A percentile compares a stretch with the other conserved stretches of the same genome.
Evolutionary conservation across 2,888 invertebrate genomes (phyloP).

Genomic region (Andrena trimmerana): DNA sequence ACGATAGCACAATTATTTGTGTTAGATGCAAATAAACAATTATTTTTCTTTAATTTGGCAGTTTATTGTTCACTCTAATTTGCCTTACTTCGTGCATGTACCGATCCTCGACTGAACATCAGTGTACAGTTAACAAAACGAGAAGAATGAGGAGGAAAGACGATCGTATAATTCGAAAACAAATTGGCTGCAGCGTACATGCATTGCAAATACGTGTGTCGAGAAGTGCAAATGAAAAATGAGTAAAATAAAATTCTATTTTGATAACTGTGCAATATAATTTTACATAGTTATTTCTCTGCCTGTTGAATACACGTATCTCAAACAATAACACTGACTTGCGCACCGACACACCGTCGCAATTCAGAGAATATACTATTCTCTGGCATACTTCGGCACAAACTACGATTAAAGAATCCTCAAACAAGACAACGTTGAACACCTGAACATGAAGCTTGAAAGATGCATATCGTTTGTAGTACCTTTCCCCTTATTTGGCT

Average conservation of each 20-base stretch:
- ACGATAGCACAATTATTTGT: conserved; percentile 71
- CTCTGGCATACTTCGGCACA: conserved; percentile 40
- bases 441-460: conserved; percentile 52
- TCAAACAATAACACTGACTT: conserved; percentile 36
- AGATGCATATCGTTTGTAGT: conserved; percentile 58
- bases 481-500: conserved; percentile 56
- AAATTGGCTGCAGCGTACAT: background rate
- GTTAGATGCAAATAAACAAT: conserved; percentile 74
- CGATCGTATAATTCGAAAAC: background rate
- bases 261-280: conserved; percentile 57
- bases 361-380: conserved; percentile 25
- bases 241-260: conserved; percentile 17
- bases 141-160: background rate
- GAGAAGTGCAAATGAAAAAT: background rate
- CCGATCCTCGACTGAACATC: conserved; percentile 47
- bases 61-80: conserved; percentile 68
- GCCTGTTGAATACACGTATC: conserved; percentile 46
- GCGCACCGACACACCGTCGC: conserved; percentile 47
- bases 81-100: conserved; percentile 69
- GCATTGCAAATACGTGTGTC: conserved; percentile 3
- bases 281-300: conserved; percentile 46
- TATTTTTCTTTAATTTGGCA: conserved; percentile 77
- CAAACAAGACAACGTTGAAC: conserved; percentile 40
- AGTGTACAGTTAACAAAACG: conserved; percentile 60
- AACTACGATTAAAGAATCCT: conserved; percentile 16